Evolutionary conservation across 2,888 invertebrate species (phyloP), one percentile per base, ranked within the genome.

Genomic region (Acleris sparsana): DNA sequence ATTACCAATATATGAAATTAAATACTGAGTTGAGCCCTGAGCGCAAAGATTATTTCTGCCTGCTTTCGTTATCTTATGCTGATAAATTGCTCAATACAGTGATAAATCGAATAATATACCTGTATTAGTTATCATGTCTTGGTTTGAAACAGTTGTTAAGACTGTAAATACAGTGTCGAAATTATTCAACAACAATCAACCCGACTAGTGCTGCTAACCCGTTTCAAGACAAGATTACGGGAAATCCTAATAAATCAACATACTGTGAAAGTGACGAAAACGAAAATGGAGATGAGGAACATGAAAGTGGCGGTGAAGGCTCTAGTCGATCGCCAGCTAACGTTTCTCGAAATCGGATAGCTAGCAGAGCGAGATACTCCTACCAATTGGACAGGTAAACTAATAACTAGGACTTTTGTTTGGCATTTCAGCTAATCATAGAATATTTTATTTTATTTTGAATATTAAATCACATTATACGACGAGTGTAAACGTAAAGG

Each of bases 381-480:
- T 61, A 53, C 16, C 53, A 61, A 61, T 46, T 61, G 18, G 61
- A 61, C 18, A 61, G 61, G 61, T 53, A 61, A 22, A 17, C 1
- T 7, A 29, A 29, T 29, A 2, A 29, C 29, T 29, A 29, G 3
- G 25, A 25, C 25, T 25, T 9, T 29, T 7, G 29, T 29, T 29
- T 29, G 9, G 9, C 9, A 9, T 7, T 29, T 29, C 2, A 7
- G 1, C 7, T 29, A 7, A 7, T 25, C 25, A 25, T 25, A 25
- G 1, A 25, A 6, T 25, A 0, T 25, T 25, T 25, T 25, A 6
- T 25, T 25, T 25, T 25, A 25, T 25, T 25, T 6, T 7, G 6
- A 25, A 7, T 25, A 25, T 25, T 25, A 1, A 25, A 6, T 25
- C 6, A 25, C 25, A 25, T 25, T 25, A 25, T 6, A 25, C 25